These are phyloP conservation scores for Caracal caracal DNA, from an alignment of 2,113 vertebrate genomes.

Conservation along the genomic window DNA sequence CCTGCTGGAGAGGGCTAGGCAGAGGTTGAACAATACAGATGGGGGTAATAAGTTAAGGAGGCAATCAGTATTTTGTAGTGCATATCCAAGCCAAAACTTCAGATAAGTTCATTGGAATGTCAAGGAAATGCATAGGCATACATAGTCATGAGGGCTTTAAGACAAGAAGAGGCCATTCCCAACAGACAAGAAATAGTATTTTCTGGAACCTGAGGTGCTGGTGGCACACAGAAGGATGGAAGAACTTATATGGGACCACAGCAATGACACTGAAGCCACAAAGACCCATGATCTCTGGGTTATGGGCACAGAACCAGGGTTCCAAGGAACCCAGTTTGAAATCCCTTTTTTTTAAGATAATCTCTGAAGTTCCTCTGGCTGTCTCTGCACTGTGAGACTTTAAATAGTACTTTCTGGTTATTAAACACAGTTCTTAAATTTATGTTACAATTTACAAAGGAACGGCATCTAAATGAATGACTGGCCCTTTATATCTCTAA, in stretches of 20 bases:
- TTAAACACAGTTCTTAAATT: background rate
- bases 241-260: background rate
- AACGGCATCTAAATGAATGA: background rate
- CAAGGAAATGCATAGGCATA: background rate
- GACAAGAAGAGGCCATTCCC: background rate
- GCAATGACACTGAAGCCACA: background rate
- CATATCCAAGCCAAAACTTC: background rate
- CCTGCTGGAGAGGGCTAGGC: background rate
- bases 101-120: background rate
- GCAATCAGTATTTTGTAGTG: background rate
- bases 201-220: no score
- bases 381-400: background rate
- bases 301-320: background rate
- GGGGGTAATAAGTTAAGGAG: background rate
- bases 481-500: background rate
- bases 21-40: background rate
- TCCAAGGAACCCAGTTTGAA: background rate
- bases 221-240: background rate
- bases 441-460: background rate
- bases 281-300: rapidly evolving
- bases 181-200: background rate
- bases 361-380: background rate
- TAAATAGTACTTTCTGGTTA: background rate
- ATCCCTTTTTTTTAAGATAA: background rate
- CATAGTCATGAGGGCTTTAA: background rate